phyloP scores from a whole-genome alignment of 2,113 vertebrate genomes.

The Cardinalis cardinalis region DNA sequence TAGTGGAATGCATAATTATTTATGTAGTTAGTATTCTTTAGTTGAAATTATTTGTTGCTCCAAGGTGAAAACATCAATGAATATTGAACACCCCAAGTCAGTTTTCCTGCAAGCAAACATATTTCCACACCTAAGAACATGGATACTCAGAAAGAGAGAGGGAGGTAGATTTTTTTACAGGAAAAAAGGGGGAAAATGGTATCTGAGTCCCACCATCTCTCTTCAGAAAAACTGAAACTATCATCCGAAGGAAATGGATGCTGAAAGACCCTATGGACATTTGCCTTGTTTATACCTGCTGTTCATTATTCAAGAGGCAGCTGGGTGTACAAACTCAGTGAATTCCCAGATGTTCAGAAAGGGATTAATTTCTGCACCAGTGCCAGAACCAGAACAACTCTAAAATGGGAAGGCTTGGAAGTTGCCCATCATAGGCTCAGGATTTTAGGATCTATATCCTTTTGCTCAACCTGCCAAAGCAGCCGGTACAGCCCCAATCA shows the following conservation, averaged over 20 bases:
- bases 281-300: neutral
- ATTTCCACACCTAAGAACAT: neutral
- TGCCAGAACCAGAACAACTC: neutral
- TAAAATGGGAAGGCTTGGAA: neutral
- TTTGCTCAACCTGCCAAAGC: neutral
- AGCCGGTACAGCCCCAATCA: neutral
- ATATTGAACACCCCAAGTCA: neutral
- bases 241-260: neutral
- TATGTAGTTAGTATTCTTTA: neutral
- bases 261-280: neutral
- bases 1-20: neutral
- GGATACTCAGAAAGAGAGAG: neutral
- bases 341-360: neutral
- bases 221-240: neutral
- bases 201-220: neutral
- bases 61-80: neutral
- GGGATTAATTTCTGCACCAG: neutral
- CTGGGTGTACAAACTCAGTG: neutral
- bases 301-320: neutral
- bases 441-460: neutral
- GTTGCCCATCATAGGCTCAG: neutral
- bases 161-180: neutral
- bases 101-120: neutral
- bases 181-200: accelerated
- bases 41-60: neutral